Percentiles rank a stretch among this genome's conserved stretches.
These are phyloP conservation scores for Jordanella pulchra DNA, from an alignment of 2,797 vertebrate genomes.

Conservation along the genomic window DNA sequence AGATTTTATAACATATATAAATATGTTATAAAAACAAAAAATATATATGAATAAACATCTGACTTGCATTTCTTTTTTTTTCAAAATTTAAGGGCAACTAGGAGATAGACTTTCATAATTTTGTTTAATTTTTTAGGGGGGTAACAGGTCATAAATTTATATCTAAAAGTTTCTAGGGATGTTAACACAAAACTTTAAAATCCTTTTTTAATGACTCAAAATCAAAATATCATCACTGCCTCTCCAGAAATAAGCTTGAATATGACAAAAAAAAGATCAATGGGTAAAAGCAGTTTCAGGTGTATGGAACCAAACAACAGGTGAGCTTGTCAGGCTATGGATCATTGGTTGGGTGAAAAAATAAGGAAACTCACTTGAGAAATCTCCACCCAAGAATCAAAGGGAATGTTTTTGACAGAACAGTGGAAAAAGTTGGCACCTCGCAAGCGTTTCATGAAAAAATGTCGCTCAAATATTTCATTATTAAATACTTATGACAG, in stretches of 20 bases:
- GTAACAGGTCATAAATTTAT: background rate
- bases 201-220: background rate
- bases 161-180: no score
- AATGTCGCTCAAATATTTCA: background rate
- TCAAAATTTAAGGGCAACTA: background rate
- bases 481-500: background rate
- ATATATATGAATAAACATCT: background rate
- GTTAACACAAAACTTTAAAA: no score
- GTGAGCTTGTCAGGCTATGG: background rate
- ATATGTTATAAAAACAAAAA: no score
- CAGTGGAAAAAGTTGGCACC: background rate
- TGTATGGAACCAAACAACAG: background rate
- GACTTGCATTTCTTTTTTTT: background rate
- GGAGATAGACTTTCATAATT: background rate
- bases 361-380: background rate
- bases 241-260: background rate
- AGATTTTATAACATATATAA: no score
- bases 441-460: background rate
- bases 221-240: conserved; percentile 10
- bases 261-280: background rate
- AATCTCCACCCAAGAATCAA: background rate
- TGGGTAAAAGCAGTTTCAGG: background rate
- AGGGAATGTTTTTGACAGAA: background rate
- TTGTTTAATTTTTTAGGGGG: background rate
- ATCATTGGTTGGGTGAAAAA: background rate